phyloP scores from a whole-genome alignment of 1,140 invertebrate genomes.

The Magallana gigas region DNA sequence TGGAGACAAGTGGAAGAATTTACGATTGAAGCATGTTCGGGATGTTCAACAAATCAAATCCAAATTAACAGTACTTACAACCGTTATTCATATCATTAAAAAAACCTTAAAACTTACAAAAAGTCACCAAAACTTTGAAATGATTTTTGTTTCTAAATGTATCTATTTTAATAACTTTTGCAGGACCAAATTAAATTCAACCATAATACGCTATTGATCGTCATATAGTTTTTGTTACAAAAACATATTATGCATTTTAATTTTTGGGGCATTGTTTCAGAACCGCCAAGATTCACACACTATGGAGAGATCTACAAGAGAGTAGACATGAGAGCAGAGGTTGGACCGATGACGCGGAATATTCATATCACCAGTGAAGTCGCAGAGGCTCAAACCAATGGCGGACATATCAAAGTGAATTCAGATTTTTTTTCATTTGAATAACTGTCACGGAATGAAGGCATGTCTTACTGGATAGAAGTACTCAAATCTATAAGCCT shows the following conservation, averaged over 20 bases:
- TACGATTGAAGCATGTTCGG: slow-evolving; percentile 10
- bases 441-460: too few relatives aligned
- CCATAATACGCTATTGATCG: too few relatives aligned
- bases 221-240: too few relatives aligned
- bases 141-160: too few relatives aligned
- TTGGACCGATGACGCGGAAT: slow-evolving; percentile 44
- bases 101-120: neutral
- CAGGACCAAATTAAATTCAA: too few relatives aligned
- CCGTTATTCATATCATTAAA: neutral
- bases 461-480: too few relatives aligned
- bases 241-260: neutral
- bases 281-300: slow-evolving; percentile 14
- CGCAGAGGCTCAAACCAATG: slow-evolving; percentile 23
- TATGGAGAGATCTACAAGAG: slow-evolving; percentile 47
- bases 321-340: slow-evolving; percentile 52
- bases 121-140: too few relatives aligned
- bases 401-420: slow-evolving; percentile 52
- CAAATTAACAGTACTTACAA: slow-evolving; percentile 23
- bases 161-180: too few relatives aligned
- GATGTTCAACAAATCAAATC: slow-evolving; percentile 33
- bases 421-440: neutral
- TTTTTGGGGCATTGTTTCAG: neutral
- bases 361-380: slow-evolving; percentile 44
- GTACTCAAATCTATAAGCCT: too few relatives aligned
- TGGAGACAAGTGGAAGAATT: slow-evolving; percentile 41